phyloP scores from a whole-genome alignment of 1,140 invertebrate genomes.

The Caenorhabditis briggsae region DNA sequence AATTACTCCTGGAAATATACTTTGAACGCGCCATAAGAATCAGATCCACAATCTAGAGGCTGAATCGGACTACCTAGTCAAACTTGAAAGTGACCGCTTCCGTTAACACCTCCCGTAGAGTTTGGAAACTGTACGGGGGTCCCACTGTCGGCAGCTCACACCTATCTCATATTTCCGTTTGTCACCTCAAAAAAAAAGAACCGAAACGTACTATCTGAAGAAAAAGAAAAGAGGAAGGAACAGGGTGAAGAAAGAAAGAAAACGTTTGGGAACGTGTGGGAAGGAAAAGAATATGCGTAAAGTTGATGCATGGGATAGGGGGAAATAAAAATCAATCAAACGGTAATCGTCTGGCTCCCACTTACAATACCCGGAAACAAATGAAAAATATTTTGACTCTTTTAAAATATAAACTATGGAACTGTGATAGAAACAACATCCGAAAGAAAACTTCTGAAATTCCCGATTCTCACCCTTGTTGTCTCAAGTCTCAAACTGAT shows the following conservation, averaged over 20 bases:
- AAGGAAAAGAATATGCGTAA: slow-evolving; percentile 11
- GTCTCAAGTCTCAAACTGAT: too few relatives aligned
- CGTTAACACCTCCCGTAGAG: background rate
- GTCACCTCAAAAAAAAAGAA: background rate
- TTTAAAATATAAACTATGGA: too few relatives aligned
- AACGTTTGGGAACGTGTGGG: background rate
- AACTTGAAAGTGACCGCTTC: slow-evolving; percentile 3
- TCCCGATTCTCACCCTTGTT: too few relatives aligned
- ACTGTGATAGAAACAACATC: too few relatives aligned
- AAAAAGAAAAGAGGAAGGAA: background rate
- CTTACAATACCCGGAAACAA: too few relatives aligned
- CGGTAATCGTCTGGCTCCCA: too few relatives aligned
- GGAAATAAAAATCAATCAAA: too few relatives aligned
- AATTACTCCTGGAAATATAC: too few relatives aligned
- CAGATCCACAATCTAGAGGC: background rate
- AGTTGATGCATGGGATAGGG: slow-evolving; percentile 11
- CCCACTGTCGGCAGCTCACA: background rate
- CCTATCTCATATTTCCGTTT: background rate
- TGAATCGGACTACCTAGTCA: background rate
- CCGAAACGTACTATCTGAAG: background rate
- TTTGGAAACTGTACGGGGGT: background rate
- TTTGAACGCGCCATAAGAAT: too few relatives aligned
- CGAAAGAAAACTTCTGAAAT: too few relatives aligned
- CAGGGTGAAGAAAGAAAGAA: background rate
- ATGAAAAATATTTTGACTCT: too few relatives aligned